phyloP scores from a whole-genome alignment of 1,140 invertebrate genomes.

The Temnothorax longispinosus region DNA sequence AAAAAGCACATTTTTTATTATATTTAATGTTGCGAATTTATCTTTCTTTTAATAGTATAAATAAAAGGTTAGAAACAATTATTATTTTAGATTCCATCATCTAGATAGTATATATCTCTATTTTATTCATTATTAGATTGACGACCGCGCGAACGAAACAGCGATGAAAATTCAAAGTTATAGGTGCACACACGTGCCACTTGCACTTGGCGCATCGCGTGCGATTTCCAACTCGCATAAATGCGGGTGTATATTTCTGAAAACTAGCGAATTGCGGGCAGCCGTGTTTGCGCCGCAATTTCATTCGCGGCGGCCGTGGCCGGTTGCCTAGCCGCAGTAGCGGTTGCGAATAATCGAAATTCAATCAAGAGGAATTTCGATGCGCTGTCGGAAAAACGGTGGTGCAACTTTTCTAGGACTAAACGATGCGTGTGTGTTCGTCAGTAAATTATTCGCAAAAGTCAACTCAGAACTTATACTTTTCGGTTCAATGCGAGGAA shows the following conservation, averaged over 20 bases:
- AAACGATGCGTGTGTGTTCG: not conserved
- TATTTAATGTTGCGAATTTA: not conserved
- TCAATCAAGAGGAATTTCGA: slow-evolving; percentile 68
- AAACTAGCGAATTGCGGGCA: slow-evolving; percentile 52
- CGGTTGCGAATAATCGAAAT: slow-evolving; percentile 68
- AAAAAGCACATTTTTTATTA: not conserved
- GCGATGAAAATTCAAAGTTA: slow-evolving; percentile 31
- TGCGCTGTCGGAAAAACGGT: slow-evolving; percentile 31
- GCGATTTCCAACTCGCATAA: slow-evolving; percentile 54
- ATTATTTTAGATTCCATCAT: not conserved
- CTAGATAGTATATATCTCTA: not conserved
- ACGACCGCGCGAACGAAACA: not conserved
- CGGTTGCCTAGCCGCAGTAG: slow-evolving; percentile 34
- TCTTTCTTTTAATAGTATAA: not conserved
- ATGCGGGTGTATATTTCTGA: slow-evolving; percentile 34
- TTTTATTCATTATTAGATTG: not conserved
- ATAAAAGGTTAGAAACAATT: not conserved
- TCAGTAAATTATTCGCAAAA: slow-evolving; percentile 14
- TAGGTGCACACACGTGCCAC: not conserved
- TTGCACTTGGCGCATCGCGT: not conserved
- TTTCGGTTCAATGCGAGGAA: not conserved
- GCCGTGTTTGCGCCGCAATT: slow-evolving; percentile 59
- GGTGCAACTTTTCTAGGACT: slow-evolving; percentile 23
- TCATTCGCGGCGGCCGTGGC: slow-evolving; percentile 17
- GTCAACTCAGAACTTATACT: not conserved